Evolutionary conservation across 2,797 vertebrate species (phyloP), one percentile per base, ranked within the genome.

Genomic region (Artibeus lituratus): DNA sequence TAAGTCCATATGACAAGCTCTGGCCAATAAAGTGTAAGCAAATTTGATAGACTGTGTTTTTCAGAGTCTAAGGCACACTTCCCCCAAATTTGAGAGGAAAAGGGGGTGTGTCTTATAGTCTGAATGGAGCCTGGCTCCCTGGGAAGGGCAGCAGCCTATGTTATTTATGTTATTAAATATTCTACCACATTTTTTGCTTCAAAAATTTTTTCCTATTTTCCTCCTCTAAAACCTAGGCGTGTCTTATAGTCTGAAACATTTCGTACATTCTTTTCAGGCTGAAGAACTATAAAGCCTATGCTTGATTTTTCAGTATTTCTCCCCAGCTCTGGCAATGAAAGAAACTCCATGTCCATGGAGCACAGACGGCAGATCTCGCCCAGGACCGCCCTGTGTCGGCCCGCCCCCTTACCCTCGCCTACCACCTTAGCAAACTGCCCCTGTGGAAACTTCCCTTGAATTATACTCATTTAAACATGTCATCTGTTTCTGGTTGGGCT

Each of bases 391-490:
- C 14, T 42, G 1, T 69, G 19, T 62, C 42, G 62, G 59, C 35
- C 39, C n/a, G 7, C 26, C 69, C 44, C 77, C 49, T 93, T 47
- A 53, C 5, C 69, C 12, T 49, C 44, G 15, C 5, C 55, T 42
- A 55, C 83, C 22, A 55, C 39, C 44, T 82, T 26, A 87, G 77
- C 26, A 53, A 85, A 80, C 10, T 80, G 15, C 7, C 55, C 35
- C 5, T 42, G 69, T 81, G 65, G 67, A 90, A 96, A 80, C 53
- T 93, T 87, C 72, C 16, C 39, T 62, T 83, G 51, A 85, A 78
- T 87, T 80, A 82, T 7, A 83, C 29, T 92, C n/a, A 94, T 87
- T 86, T 87, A 91, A 91, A 87, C 78, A 72, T 24, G 2, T 24
- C 80, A 84, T 62, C 67, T 73, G 42, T 67, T 94, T 91, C 65